Evolutionary conservation across 2,113 vertebrate genomes (phyloP).

Genomic region (Odocoileus virginianus): DNA sequence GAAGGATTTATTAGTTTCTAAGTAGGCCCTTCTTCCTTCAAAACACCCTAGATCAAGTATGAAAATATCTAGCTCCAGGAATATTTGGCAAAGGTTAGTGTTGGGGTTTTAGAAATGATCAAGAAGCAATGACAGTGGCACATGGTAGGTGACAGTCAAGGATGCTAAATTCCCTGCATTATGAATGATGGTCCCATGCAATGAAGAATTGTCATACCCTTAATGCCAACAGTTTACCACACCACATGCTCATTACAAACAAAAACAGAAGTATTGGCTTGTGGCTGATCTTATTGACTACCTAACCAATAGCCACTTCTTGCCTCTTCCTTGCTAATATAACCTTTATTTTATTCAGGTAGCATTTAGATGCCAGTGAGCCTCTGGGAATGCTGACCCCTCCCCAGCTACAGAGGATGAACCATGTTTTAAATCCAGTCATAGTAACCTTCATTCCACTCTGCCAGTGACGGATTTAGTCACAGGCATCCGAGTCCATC

Average conservation of each 20-base stretch:
- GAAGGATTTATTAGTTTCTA: neutral
- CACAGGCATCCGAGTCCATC: neutral
- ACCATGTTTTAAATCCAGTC: neutral
- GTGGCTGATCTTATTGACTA: neutral
- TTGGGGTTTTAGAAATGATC: neutral
- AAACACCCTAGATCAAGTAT: neutral
- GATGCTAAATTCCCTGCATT: neutral
- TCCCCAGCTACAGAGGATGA: neutral
- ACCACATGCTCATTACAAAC: neutral
- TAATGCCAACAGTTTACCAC: neutral
- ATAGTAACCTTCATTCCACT: neutral
- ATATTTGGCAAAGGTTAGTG: neutral
- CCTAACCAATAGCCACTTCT: neutral
- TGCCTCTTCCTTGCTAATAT: neutral
- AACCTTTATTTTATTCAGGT: neutral
- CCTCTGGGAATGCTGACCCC: neutral
- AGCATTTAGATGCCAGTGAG: neutral
- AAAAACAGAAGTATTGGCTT: neutral
- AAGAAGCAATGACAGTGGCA: too few species aligned
- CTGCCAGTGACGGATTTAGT: neutral
- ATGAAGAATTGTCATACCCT: neutral
- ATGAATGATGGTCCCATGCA: neutral
- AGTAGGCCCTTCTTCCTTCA: neutral
- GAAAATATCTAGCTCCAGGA: neutral
- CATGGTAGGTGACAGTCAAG: neutral